phyloP scores from a whole-genome alignment of 2,797 vertebrate species.

The Adrianichthys oophorus region DNA sequence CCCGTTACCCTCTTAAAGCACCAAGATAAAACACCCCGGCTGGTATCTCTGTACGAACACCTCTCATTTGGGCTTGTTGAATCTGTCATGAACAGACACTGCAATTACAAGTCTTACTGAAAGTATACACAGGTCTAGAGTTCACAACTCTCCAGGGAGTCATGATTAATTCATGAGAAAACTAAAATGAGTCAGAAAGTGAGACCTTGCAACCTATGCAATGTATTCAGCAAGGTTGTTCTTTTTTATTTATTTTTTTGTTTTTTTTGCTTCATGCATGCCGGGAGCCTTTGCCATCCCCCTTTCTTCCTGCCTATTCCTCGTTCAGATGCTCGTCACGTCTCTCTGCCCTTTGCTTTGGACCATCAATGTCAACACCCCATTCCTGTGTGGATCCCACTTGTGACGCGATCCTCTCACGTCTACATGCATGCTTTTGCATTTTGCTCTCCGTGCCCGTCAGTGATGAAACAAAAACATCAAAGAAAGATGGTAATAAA shows the following conservation, averaged over 20 bases:
- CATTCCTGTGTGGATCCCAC: conserved; percentile 73
- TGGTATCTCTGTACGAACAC: conserved; percentile 65
- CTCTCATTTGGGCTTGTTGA: conserved; percentile 56
- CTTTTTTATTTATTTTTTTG: not conserved
- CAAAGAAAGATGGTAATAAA: conserved; percentile 57
- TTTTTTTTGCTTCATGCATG: conserved; percentile 12
- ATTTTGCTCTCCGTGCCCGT: conserved; percentile 32
- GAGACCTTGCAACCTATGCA: conserved; percentile 38
- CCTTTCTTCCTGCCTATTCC: conserved; percentile 45
- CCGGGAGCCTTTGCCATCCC: conserved; percentile 41
- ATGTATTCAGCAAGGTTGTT: conserved; percentile 52
- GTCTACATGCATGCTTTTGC: conserved; percentile 35
- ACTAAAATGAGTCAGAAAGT: conserved; percentile 55
- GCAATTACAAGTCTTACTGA: conserved; percentile 41
- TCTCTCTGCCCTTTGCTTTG: conserved; percentile 80
- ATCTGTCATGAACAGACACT: conserved; percentile 37
- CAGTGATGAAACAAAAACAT: conserved; percentile 58
- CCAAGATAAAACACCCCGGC: conserved; percentile 62
- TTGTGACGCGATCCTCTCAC: conserved; percentile 60
- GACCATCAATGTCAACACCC: conserved; percentile 76
- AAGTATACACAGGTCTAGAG: conserved; percentile 47
- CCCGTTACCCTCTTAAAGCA: conserved; percentile 72
- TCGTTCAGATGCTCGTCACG: conserved; percentile 74
- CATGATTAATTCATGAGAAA: conserved; percentile 65
- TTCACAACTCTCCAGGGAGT: conserved; percentile 41